Evolutionary conservation across 2,888 invertebrate species (phyloP).

Genomic region (Hemaris fuciformis): DNA sequence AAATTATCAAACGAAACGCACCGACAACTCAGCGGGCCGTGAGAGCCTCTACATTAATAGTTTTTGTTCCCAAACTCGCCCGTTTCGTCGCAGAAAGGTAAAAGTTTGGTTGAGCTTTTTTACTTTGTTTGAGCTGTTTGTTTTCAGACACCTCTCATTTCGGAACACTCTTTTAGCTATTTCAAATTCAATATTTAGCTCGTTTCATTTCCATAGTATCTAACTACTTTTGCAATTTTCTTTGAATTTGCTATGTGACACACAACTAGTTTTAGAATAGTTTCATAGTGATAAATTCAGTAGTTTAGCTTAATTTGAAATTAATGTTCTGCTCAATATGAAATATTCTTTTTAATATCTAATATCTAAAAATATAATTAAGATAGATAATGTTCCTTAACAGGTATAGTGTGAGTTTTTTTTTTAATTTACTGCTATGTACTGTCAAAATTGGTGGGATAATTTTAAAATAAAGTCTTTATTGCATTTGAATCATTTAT

Average conservation of each 20-base stretch:
- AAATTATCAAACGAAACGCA: conserved; percentile 80
- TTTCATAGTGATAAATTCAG: background rate
- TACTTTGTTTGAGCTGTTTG: conserved; percentile 47
- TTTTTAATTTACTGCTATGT: too few species aligned
- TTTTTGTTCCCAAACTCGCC: conserved; percentile 70
- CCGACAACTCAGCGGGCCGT: conserved; percentile 73
- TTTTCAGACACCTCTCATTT: conserved; percentile 57
- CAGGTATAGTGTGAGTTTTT: too few species aligned
- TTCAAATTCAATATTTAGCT: conserved; percentile 40
- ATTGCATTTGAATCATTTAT: too few species aligned
- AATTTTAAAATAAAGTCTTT: too few species aligned
- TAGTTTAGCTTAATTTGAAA: background rate
- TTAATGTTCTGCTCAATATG: background rate
- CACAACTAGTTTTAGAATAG: background rate
- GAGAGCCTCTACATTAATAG: conserved; percentile 74
- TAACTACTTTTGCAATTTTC: conserved; percentile 32
- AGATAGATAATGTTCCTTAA: too few species aligned
- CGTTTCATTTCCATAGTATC: conserved; percentile 41
- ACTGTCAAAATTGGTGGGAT: too few species aligned
- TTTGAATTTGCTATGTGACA: conserved; percentile 30
- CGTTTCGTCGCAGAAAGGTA: conserved; percentile 62
- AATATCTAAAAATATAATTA: too few species aligned
- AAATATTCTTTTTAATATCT: too few species aligned
- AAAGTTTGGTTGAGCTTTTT: conserved; percentile 44
- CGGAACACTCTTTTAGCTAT: conserved; percentile 38